Conservation (phyloP, 2,888 invertebrate genomes). For the Calliphora vomitoria region DNA sequence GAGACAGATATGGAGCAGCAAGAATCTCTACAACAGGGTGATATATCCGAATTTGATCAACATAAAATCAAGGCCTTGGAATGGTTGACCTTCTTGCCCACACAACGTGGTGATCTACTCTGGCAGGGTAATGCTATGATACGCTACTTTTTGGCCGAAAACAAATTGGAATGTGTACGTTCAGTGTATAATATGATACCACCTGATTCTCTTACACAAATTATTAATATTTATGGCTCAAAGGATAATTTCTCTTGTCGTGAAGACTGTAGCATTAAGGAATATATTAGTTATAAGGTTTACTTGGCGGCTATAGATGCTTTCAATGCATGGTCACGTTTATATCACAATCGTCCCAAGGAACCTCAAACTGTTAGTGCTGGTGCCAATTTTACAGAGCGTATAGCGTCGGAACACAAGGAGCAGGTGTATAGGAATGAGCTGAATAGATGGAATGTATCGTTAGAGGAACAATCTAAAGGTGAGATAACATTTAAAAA, state of each 20-base stretch:
- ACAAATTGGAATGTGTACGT: slow-evolving; percentile 93
- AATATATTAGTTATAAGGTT: slow-evolving; percentile 94
- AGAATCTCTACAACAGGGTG: slow-evolving; percentile 82
- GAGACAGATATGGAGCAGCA: slow-evolving; percentile 79
- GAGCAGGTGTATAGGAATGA: slow-evolving; percentile 92
- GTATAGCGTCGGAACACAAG: slow-evolving; percentile 94
- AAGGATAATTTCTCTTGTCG: slow-evolving; percentile 85
- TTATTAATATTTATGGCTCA: slow-evolving; percentile 85
- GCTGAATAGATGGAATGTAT: slow-evolving; percentile 90
- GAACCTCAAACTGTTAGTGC: slow-evolving; percentile 87
- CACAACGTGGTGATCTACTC: slow-evolving; percentile 92
- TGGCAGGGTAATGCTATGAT: slow-evolving; percentile 96
- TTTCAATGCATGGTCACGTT: slow-evolving; percentile 95
- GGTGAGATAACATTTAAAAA: slow-evolving; percentile 81
- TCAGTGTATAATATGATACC: slow-evolving; percentile 91
- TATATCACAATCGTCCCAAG: slow-evolving; percentile 91
- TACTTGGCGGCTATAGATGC: slow-evolving; percentile 95
- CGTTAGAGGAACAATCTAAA: slow-evolving; percentile 89
- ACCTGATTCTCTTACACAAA: slow-evolving; percentile 86
- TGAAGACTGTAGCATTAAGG: slow-evolving; percentile 87
- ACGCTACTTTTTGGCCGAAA: slow-evolving; percentile 91
- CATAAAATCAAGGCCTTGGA: slow-evolving; percentile 92
- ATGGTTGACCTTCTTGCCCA: slow-evolving; percentile 92
- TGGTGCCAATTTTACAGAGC: slow-evolving; percentile 92
- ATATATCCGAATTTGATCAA: slow-evolving; percentile 89